Evolutionary conservation across 1,140 invertebrate genomes (phyloP), one percentile per base, ranked within the genome.

Genomic region (Hypothenemus hampei): DNA sequence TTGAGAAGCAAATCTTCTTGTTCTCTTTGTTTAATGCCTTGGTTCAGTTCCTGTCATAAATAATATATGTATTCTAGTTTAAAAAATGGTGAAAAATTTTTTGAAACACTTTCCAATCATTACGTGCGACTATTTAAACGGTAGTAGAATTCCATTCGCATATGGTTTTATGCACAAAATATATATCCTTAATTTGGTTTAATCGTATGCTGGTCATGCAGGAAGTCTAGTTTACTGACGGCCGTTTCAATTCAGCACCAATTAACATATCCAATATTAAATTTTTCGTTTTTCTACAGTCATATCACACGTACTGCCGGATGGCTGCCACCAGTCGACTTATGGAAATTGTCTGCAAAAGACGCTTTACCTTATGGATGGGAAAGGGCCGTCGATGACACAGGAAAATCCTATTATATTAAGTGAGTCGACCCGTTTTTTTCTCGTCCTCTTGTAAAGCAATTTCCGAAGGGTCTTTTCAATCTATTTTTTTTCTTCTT

Each of bases 331-430:
- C 89, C 91, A 0, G 79, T 80, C 8, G 88, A 91, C 66, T 83
- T 82, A 61, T 91, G 89, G 89, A 76, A 72, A 59, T n/a, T n/a
- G n/a, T 70, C 69, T n/a, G 63, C 70, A 2, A 72, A 74, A 57
- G 77, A 72, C 39, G 73, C 74, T 43, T 74, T 93, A 15, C 91
- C 91, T 0, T 93, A 89, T 67, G 91, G 91, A 3, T 94, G 91
- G 91, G 91, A 95, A 72, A 78, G 84, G 60, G 91, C 89, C 13
- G 70, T 85, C 13, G 87, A 89, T 73, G 79, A 78, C 63, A 80
- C 86, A 57, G 86, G 87, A 47, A 84, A 86, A 69, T 78, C 81
- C 37, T 94, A 94, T 72, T 93, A 83, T 66, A 91, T 94, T 72
- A 93, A 94, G 91, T 93, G 73, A 84, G 85, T 37, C 11, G 7